Evolutionary conservation across 1,140 invertebrate species (phyloP), one percentile per base, ranked within the genome.

Genomic region (Drosophila pectinifera): DNA sequence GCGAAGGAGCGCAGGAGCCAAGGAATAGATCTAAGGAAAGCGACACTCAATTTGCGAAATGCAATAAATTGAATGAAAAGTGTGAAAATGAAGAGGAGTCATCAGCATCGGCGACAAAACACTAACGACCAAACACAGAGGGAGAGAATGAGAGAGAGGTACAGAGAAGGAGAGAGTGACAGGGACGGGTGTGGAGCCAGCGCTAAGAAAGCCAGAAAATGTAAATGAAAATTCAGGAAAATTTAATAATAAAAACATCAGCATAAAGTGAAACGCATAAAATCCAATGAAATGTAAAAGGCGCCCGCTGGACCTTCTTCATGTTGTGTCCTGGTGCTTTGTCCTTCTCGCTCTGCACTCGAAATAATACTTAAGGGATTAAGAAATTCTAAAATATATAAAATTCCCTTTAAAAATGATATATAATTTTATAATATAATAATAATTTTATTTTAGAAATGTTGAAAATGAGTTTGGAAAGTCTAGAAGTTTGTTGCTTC

Each of bases 241-340:
- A 88, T 88, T 83, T 88, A 88, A 88, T 88, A 88, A 88, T 88
- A 89, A 88, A 88, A 88, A 88, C 84, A 88, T 88, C 84, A 88
- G 84, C 84, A 88, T 88, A 89, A 88, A 88, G 84, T 89, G 79
- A 89, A 88, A 89, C 84, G 84, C 84, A 88, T 88, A 89, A 88
- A 88, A 88, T 88, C 84, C 84, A 88, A 89, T 88, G 84, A 88
- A 88, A 88, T 83, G 84, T 89, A 89, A 89, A 88, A 88, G 76
- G 53, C 70, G 61, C 61, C 64, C 58, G 57, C 83, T 79, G 79
- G 79, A 88, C 82, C 54, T 72, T 58, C 82, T 55, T 59, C 59
- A 55, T 59, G 45, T 75, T 64, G 62, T 78, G 64, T 80, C 54
- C 76, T 72, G 62, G 55, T 22, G 18, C 46, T 36, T 55, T 42